Evolutionary conservation across 2,797 vertebrate species (phyloP), one percentile per base, ranked within the genome.

Genomic region (Columba guinea): DNA sequence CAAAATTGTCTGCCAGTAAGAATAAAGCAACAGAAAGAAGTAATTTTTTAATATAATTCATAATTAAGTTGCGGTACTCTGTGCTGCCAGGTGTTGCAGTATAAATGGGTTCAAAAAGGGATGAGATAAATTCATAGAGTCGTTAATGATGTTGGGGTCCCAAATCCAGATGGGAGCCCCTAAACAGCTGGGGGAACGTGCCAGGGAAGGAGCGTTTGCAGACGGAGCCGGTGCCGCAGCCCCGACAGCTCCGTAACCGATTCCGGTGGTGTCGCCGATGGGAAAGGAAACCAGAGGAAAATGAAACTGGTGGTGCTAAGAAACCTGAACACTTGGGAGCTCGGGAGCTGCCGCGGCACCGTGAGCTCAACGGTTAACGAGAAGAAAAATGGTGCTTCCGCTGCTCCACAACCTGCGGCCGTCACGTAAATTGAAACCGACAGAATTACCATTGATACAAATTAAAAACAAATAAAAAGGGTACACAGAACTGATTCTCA

Each of bases 391-490:
- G 85, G 73, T 59, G 97, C 87, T 97, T 91, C 91, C 79, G 23
- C 91, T 64, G 90, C 97, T 98, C 97, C 96, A 91, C 81, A 79
- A 82, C 95, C 96, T 95, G 90, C 92, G 93, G 67, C 97, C 67
- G 6, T 97, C 96, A 98, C 97, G 75, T 92, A 98, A 98, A 98
- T 98, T 96, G 97, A 97, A 97, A 97, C 82, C 86, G 97, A 95
- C 96, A 98, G 98, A 98, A 99, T 98, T 98, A 98, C 97, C 98
- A 98, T 98, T 97, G 94, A 98, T 98, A 98, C 98, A 98, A 99
- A 99, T 99, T 98, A 99, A 99, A 99, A 98, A 98, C 98, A 98
- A 99, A 99, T 98, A 98, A 98, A 98, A 98, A 98, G 98, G 97
- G 97, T 97, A 95, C 97, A 97, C 97, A 97, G 96, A 98, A 97